Evolutionary conservation across 1,140 invertebrate species (phyloP).

Genomic region (Watersipora subatra): DNA sequence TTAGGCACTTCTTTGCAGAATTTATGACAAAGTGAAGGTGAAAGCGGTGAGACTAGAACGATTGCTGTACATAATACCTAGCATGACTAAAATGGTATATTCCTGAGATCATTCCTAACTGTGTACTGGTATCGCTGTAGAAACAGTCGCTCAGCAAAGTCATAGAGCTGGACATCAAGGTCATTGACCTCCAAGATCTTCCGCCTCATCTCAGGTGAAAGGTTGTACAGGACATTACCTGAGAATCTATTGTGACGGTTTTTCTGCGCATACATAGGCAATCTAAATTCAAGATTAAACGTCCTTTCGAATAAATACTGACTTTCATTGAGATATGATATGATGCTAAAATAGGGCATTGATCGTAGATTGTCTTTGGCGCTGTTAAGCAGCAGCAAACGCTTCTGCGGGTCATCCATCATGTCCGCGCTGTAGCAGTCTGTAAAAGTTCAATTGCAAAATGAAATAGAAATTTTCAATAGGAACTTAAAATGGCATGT

Average conservation of each 20-base stretch:
- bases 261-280: not conserved
- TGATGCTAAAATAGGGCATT: conserved; percentile 93
- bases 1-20: too few relatives aligned
- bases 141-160: conserved; percentile 62
- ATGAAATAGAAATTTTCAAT: too few relatives aligned
- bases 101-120: not conserved
- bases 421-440: conserved; percentile 77
- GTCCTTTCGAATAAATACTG: conserved; percentile 94
- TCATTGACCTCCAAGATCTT: conserved; percentile 67
- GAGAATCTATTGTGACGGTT: not conserved
- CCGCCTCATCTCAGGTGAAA: conserved; percentile 57
- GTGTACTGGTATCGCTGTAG: not conserved
- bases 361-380: conserved; percentile 85
- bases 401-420: conserved; percentile 49
- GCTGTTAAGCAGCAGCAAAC: conserved; percentile 72
- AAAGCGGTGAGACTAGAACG: too few relatives aligned
- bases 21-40: too few relatives aligned
- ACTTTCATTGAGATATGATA: conserved; percentile 80
- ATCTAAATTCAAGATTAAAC: conserved; percentile 65
- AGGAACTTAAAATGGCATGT: too few relatives aligned
- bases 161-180: conserved; percentile 82
- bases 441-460: too few relatives aligned
- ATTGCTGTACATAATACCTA: too few relatives aligned
- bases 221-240: conserved; percentile 39
- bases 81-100: too few relatives aligned